Percentiles rank a stretch among this genome's conserved stretches.
phyloP scores from a whole-genome alignment of 2,888 invertebrate species.

The Synanthedon formicaeformis region DNA sequence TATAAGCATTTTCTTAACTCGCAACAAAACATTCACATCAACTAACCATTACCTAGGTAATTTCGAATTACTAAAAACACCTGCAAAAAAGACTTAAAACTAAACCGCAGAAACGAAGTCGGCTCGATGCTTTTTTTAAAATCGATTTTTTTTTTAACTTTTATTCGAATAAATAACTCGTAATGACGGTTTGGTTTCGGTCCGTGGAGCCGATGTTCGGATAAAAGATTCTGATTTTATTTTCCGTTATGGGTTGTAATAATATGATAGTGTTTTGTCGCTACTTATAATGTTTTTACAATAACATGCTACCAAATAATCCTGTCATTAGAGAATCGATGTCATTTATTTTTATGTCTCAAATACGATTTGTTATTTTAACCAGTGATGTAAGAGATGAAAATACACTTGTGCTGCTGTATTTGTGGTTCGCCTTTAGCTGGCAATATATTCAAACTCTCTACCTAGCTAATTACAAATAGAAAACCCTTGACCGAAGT shows the following conservation, averaged over 20 bases:
- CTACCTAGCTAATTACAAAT: too few species aligned
- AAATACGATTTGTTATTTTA: too few species aligned
- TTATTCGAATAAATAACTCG: conserved; percentile 26
- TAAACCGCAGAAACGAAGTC: conserved; percentile 42
- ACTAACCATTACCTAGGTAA: conserved; percentile 3
- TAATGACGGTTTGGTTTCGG: conserved; percentile 8
- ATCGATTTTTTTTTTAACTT: conserved; percentile 22
- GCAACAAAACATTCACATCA: conserved; percentile 2
- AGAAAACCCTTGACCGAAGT: too few species aligned
- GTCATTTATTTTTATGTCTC: too few species aligned
- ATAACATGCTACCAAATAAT: not conserved
- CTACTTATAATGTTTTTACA: not conserved
- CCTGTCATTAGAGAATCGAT: too few species aligned
- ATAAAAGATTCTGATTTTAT: not conserved
- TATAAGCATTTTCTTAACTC: not conserved
- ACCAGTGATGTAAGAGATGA: too few species aligned
- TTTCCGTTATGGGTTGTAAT: not conserved
- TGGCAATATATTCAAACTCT: too few species aligned
- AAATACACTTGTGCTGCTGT: too few species aligned
- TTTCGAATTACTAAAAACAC: conserved; percentile 19
- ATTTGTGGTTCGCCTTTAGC: too few species aligned
- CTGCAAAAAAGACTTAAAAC: conserved; percentile 25
- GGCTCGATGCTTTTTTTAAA: conserved; percentile 35
- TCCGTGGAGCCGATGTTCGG: not conserved
- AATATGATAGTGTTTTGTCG: not conserved